A percentile compares a stretch with the other conserved stretches of the same genome.
Conservation (phyloP, 2,797 vertebrate species). For the Phylloscopus collybita region DNA sequence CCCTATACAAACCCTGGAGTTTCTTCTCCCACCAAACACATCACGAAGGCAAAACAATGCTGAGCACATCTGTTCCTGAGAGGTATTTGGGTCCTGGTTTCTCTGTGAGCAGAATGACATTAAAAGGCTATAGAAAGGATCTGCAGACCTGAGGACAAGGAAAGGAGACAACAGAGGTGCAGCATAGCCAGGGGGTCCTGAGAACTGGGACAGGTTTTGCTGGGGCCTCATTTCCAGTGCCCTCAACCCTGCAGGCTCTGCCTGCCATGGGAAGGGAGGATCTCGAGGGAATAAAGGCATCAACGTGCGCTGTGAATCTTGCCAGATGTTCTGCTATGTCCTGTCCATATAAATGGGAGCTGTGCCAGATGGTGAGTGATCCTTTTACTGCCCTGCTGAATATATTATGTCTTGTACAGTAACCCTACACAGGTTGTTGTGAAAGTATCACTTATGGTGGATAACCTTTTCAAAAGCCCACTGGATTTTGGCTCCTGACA, state of each 20-base stretch:
- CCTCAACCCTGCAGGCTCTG: neutral
- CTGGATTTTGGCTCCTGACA: neutral
- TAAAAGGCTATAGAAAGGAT: neutral
- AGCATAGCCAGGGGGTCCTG: neutral
- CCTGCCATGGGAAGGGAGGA: rapidly evolving
- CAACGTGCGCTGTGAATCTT: rapidly evolving
- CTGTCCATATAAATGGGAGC: neutral
- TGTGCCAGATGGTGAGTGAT: neutral
- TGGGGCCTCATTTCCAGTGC: neutral
- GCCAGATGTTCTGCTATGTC: neutral
- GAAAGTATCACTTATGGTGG: neutral
- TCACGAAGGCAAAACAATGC: neutral
- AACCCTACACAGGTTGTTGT: neutral
- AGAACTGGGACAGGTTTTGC: neutral
- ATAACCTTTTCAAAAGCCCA: neutral
- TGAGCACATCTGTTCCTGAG: neutral
- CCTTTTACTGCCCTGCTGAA: neutral
- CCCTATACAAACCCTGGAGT: rapidly evolving
- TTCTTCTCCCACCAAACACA: neutral
- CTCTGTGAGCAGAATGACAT: neutral
- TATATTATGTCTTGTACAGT: neutral
- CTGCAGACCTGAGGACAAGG: neutral
- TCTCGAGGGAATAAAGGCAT: neutral
- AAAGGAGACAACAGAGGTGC: neutral
- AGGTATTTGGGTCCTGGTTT: neutral